phyloP scores from a whole-genome alignment of 2,797 vertebrate species.

The Erpetoichthys calabaricus region DNA sequence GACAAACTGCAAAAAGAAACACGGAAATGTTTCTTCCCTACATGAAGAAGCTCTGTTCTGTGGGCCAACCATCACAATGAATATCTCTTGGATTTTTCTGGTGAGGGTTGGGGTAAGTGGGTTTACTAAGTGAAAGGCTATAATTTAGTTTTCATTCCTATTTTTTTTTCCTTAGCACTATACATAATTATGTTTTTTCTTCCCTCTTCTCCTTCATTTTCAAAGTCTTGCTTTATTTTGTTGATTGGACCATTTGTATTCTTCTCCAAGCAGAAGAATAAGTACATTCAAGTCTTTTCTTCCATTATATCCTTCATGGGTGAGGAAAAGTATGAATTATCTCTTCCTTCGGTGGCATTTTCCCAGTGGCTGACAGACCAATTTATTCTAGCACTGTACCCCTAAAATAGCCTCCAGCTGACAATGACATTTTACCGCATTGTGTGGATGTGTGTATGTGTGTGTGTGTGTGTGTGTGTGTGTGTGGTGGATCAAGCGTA shows the following conservation, averaged over 20 bases:
- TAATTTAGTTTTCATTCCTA: not conserved
- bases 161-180: too few relatives aligned
- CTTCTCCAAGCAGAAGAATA: constrained; percentile 2
- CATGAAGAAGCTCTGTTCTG: not conserved
- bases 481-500: too few relatives aligned
- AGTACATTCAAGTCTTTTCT: not conserved
- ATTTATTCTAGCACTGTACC: not conserved
- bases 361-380: not conserved
- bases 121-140: not conserved
- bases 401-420: not conserved
- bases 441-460: not conserved
- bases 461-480: too few relatives aligned
- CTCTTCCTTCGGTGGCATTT: not conserved
- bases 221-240: constrained; percentile 2
- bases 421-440: not conserved
- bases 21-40: not conserved
- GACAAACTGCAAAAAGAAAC: not conserved
- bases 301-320: not conserved
- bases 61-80: not conserved
- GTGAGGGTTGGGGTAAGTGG: not conserved
- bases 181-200: too few relatives aligned
- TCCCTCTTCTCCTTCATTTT: not conserved
- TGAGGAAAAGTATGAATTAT: not conserved
- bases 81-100: not conserved
- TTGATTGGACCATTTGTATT: not conserved